Evolutionary conservation across 1,140 invertebrate genomes (phyloP), one percentile per base, ranked within the genome.

Genomic region (Archegozetes longisetosus): DNA sequence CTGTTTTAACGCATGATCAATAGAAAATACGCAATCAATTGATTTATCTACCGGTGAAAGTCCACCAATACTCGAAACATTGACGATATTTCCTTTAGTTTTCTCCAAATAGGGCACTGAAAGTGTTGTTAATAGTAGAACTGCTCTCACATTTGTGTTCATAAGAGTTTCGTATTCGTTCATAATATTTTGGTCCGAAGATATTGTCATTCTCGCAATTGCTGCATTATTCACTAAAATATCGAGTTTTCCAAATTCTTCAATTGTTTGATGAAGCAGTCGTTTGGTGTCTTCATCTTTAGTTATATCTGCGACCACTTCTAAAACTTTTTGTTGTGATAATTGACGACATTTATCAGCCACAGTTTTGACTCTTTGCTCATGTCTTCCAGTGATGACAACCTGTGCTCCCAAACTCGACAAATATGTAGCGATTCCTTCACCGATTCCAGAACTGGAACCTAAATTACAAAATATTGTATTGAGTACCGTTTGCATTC

Each of bases 31-130:
- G n/a, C 14, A 47, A 47, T 47, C 12, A 53, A 53, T 13, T 53
- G n/a, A 13, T 22, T 53, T 22, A 57, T 72, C 70, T 68, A 77
- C 74, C 1, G 86, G 79, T 68, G 86, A 72, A 6, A 86, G 74
- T 26, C 87, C 87, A 68, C 80, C 82, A 0, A 92, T 83, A 70
- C 88, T 92, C 2, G 88, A 92, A 0, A 93, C 82, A 70, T 92
- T 93, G 0, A 95, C 85, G 65, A 91, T 83, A 64, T 81, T 84
- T 24, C 88, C 88, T 71, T 87, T 85, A 0, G 81, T 80, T 70
- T 83, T 78, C 2, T 88, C 73, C 13, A 95, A 72, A 71, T 91
- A 78, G 1, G 89, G 88, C 0, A 85, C 81, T 28, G 84, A 83
- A 52, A 91, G 67, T 78, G 83, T 83, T 0, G 85, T 89, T 60